Percentiles rank a stretch among this genome's conserved stretches.
These are phyloP conservation scores for Cryptotis parvus DNA, from an alignment of 2,113 vertebrate species.

Conservation along the genomic window DNA sequence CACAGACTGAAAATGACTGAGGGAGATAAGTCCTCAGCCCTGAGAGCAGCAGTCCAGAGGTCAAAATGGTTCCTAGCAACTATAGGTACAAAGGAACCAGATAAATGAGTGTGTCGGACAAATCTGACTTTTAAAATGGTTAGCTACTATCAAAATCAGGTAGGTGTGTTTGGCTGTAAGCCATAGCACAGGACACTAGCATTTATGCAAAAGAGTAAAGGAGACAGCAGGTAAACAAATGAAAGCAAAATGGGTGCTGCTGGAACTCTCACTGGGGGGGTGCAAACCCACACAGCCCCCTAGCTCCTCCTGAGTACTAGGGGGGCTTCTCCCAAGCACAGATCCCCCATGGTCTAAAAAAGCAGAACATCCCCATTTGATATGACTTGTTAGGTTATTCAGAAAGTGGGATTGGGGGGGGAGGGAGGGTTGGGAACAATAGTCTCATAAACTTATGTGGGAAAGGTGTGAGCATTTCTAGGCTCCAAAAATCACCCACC, in stretches of 20 bases:
- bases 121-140: neutral
- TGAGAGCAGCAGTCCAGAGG: neutral
- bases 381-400: neutral
- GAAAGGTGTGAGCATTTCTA: neutral
- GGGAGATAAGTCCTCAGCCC: neutral
- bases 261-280: neutral
- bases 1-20: neutral
- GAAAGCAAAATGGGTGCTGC: neutral
- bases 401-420: no score
- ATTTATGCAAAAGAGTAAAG: neutral
- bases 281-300: neutral
- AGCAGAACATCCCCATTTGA: neutral
- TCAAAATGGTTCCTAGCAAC: neutral
- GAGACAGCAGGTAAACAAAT: neutral
- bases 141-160: neutral
- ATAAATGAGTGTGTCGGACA: neutral
- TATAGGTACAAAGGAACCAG: neutral
- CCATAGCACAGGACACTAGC: neutral
- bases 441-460: neutral
- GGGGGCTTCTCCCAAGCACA: neutral
- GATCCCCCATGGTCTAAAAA: neutral
- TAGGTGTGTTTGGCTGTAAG: constrained; percentile 8
- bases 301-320: neutral
- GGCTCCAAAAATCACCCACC: neutral
- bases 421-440: neutral